Base-by-base conservation (phyloP, 2,888 invertebrate species). In the Aleiodes testaceus region DNA sequence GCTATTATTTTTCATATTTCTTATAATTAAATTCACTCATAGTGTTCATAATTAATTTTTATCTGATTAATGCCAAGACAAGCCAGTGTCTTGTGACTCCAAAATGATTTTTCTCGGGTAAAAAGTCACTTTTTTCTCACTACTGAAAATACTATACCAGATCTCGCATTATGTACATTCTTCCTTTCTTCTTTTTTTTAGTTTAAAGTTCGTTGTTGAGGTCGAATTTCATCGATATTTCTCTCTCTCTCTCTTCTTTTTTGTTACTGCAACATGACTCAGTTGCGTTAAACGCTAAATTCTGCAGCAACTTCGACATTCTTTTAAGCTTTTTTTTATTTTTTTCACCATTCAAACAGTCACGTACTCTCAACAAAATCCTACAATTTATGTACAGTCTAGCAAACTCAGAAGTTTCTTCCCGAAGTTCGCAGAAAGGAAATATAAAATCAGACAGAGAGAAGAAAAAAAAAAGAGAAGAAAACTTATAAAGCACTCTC, bases 61-160 rank as follows among this genome's bases (percentile, higher is more conserved):
- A 6, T 36, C 11, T 14, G 53, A 26, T 30, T 59, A 26, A 7
- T 36, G 11, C 9, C 59, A 65, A 70, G 72, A 75, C 74, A 72
- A 72, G 49, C 72, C 74, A 70, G 72, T 70, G 70, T 72, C 71
- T 68, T 52, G 66, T 47, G 14, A 71, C 68, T 65, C 18, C 73
- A 66, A 63, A 11, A 45, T 22, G 47, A 45, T 63, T 63, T 16
- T 59, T 11, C 18, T 11, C 42, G 5, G 42, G 22, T 44, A 42
- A 64, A 69, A 70, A 66, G 61, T 45, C 20, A 63, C 44, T 36
- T 59, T 59, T 55, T 22, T n/a, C 36, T 44, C 11, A 14, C 49
- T 65, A 49, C 50, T 65, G 50, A 50, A 50, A 52, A 66, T 66
- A 66, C 53, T 66, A 66, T 42, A 66, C 42, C 66, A 66, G 66